phyloP scores from a whole-genome alignment of 1,140 invertebrate species.

The Drosophila rhopaloa region DNA sequence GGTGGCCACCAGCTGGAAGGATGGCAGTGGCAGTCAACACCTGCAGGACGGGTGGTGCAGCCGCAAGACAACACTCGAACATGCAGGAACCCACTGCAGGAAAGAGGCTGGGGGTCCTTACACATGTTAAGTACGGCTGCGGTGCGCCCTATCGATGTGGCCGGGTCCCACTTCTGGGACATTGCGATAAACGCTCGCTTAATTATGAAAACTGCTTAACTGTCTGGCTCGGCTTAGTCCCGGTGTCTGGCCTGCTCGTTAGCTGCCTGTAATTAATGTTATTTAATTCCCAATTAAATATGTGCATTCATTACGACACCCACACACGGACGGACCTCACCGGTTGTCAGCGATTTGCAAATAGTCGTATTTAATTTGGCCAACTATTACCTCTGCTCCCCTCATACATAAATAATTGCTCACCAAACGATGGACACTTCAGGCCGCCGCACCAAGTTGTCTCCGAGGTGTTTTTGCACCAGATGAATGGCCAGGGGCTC shows the following conservation, averaged over 20 bases:
- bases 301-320: conserved; percentile 54
- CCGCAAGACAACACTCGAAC: conserved; percentile 54
- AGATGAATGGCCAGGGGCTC: conserved; percentile 34
- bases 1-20: background rate
- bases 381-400: conserved; percentile 33
- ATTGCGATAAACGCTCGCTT: conserved; percentile 36
- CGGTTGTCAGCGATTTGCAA: conserved; percentile 31
- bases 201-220: conserved; percentile 39
- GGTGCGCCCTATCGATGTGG: conserved; percentile 11
- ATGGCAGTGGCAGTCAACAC: conserved; percentile 48
- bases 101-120: conserved; percentile 4
- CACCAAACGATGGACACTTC: conserved; percentile 22
- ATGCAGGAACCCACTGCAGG: conserved; percentile 21
- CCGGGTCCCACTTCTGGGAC: conserved; percentile 25
- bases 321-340: background rate
- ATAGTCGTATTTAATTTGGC: conserved; percentile 57
- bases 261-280: conserved; percentile 48
- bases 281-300: conserved; percentile 70
- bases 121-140: conserved; percentile 19
- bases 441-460: conserved; percentile 27
- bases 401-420: conserved; percentile 53
- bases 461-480: conserved; percentile 61
- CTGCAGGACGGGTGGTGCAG: conserved; percentile 25
- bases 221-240: conserved; percentile 12
- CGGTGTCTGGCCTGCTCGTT: conserved; percentile 7